Evolutionary conservation across 2,113 vertebrate species (phyloP).

Genomic region (Tor tambroides): DNA sequence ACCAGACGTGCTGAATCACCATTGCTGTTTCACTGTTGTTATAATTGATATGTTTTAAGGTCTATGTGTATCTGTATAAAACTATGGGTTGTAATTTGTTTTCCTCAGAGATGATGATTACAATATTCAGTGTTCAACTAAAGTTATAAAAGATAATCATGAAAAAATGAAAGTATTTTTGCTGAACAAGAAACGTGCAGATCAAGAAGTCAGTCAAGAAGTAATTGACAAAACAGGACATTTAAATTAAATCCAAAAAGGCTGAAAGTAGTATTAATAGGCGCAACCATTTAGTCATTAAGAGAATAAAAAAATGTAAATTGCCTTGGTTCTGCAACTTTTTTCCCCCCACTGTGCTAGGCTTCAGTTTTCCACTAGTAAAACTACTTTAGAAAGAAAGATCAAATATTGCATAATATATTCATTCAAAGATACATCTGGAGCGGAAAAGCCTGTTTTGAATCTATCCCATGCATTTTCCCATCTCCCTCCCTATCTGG

Average conservation of each 20-base stretch:
- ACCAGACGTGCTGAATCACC: neutral
- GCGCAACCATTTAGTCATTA: neutral
- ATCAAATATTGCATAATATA: neutral
- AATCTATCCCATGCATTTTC: constrained; percentile 32
- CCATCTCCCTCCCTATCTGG: constrained; percentile 60
- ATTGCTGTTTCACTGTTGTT: neutral
- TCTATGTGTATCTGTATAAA: neutral
- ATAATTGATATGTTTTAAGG: no score
- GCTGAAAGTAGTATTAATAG: neutral
- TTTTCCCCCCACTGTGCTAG: neutral
- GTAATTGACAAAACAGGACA: neutral
- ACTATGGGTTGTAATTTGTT: neutral
- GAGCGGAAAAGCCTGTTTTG: constrained; percentile 43
- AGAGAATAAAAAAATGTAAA: neutral
- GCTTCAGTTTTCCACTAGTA: neutral
- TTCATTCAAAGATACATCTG: constrained; percentile 16
- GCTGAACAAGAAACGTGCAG: neutral
- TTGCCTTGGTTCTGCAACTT: neutral
- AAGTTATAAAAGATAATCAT: neutral
- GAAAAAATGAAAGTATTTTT: neutral
- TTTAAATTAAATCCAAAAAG: neutral
- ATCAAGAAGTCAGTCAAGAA: neutral
- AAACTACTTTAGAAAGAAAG: neutral
- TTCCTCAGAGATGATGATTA: neutral
- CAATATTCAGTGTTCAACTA: neutral